Conservation (phyloP, 2,888 invertebrate species). For the Dynastes hyllus region DNA sequence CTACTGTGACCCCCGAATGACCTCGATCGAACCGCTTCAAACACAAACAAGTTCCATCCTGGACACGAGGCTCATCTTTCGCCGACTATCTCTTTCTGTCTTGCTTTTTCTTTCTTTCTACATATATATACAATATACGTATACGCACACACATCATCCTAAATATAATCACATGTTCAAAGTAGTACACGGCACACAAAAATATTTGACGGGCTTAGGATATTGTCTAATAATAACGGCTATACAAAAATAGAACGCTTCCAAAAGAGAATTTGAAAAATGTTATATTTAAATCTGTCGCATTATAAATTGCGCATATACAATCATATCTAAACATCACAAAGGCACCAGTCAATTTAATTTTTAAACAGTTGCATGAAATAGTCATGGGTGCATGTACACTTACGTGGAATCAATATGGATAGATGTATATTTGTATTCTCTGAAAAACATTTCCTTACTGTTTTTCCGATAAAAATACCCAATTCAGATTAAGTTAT, state of each 20-base stretch:
- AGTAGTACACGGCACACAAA: conserved; percentile 33
- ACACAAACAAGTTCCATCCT: conserved; percentile 51
- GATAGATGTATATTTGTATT: too few relatives aligned
- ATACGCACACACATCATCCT: conserved; percentile 32
- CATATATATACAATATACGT: conserved; percentile 2
- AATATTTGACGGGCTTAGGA: conserved; percentile 38
- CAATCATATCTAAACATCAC: neutral
- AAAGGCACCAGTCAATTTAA: too few relatives aligned
- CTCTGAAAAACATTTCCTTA: too few relatives aligned
- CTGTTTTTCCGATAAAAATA: too few relatives aligned
- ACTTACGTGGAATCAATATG: too few relatives aligned
- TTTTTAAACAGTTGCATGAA: too few relatives aligned
- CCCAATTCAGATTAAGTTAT: too few relatives aligned
- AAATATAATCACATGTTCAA: conserved; percentile 42
- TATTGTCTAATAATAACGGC: conserved; percentile 39
- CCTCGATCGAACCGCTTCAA: conserved; percentile 48
- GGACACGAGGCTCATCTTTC: conserved; percentile 48
- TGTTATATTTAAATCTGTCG: conserved; percentile 2
- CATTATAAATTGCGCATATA: neutral
- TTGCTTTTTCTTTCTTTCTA: conserved; percentile 33
- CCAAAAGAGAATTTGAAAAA: conserved; percentile 20
- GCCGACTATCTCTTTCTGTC: conserved; percentile 31
- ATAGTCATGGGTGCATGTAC: too few relatives aligned
- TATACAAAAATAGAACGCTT: conserved; percentile 28
- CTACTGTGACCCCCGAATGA: conserved; percentile 50